Conservation (phyloP, 2,888 invertebrate species). For the Ecdyonurus torrentis region DNA sequence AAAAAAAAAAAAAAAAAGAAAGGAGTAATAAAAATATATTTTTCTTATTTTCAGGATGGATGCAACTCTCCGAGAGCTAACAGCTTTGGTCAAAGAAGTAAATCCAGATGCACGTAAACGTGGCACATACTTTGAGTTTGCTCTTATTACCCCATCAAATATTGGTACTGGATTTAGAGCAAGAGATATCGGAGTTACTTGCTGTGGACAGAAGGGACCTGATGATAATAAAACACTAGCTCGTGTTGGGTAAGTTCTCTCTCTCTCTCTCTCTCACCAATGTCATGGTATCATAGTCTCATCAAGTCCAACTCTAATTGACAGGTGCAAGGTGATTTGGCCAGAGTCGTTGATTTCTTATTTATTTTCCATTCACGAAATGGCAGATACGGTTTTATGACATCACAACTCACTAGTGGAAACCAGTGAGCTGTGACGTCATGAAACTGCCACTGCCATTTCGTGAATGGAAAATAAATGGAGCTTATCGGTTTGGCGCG, state of each 20-base stretch:
- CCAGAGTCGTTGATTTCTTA: too few relatives aligned
- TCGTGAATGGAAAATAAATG: too few relatives aligned
- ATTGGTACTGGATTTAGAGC: constrained; percentile 51
- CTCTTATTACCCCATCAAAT: constrained; percentile 64
- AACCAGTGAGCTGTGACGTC: too few relatives aligned
- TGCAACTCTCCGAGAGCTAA: constrained; percentile 89
- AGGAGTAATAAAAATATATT: too few relatives aligned
- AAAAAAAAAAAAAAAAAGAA: too few relatives aligned
- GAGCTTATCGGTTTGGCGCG: too few relatives aligned
- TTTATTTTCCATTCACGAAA: too few relatives aligned
- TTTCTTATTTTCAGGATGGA: constrained; percentile 49
- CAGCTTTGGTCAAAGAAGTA: constrained; percentile 94
- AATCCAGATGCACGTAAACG: constrained; percentile 91
- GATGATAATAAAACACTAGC: constrained; percentile 88
- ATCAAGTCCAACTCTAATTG: too few relatives aligned
- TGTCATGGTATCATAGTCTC: constrained; percentile 10
- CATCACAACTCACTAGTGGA: too few relatives aligned
- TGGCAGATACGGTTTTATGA: too few relatives aligned
- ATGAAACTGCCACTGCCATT: too few relatives aligned
- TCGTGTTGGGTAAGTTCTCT: constrained; percentile 40
- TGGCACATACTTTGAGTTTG: constrained; percentile 95
- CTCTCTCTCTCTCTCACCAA: not conserved
- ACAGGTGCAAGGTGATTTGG: too few relatives aligned
- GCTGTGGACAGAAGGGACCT: constrained; percentile 77
- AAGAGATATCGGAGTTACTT: constrained; percentile 88